These are phyloP conservation scores for Trissolcus japonicus DNA, from an alignment of 2,888 invertebrate species.

Conservation along the genomic window DNA sequence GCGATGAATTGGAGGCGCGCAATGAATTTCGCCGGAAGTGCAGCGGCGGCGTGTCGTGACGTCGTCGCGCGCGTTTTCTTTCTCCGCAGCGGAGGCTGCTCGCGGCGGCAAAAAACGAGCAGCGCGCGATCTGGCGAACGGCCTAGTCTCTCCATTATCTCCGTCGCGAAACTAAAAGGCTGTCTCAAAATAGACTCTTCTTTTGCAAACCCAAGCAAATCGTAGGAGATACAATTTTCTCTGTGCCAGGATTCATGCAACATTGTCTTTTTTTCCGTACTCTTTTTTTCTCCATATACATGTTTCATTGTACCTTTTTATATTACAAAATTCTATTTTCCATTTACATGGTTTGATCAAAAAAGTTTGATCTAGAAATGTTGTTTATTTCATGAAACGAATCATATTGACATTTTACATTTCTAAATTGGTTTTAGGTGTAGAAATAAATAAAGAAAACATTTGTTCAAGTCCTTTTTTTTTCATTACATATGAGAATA, in stretches of 20 bases:
- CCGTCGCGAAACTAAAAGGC: conserved; percentile 27
- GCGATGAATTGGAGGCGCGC: conserved; percentile 54
- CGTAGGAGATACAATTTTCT: conserved; percentile 32
- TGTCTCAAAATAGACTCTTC: conserved; percentile 41
- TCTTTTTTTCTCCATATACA: background rate
- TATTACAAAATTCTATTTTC: background rate
- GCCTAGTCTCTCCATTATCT: conserved; percentile 40
- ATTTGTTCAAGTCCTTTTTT: no score
- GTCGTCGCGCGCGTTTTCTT: conserved; percentile 17
- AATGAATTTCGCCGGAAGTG: conserved; percentile 57
- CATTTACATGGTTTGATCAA: no score
- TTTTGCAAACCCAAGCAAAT: conserved; percentile 38
- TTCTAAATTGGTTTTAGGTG: no score
- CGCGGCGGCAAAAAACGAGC: conserved; percentile 30
- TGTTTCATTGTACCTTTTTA: background rate
- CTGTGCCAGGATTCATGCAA: conserved; percentile 4
- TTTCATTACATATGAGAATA: no score
- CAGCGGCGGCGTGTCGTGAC: conserved; percentile 33
- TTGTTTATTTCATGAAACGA: no score
- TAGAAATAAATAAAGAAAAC: no score
- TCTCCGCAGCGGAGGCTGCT: conserved; percentile 10
- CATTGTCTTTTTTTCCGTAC: background rate
- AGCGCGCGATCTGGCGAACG: conserved; percentile 44
- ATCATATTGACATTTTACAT: no score
- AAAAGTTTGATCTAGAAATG: no score